Evolutionary conservation across 2,113 vertebrate genomes (phyloP).

Genomic region (Dasypus novemcinctus): DNA sequence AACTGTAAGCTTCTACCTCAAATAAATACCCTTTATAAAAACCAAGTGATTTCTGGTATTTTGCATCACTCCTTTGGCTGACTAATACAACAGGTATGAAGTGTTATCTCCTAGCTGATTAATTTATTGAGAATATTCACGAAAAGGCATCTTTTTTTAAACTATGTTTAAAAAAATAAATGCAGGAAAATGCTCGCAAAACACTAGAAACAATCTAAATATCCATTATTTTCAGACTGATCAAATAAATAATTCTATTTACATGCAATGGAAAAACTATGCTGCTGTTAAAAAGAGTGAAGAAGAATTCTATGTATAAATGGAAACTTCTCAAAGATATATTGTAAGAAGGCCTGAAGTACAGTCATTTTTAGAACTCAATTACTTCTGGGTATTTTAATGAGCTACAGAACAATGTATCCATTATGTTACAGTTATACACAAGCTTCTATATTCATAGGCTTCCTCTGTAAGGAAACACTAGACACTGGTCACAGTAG

Average conservation of each 20-base stretch:
- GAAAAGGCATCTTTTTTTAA: conserved; percentile 24
- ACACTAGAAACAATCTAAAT: background rate
- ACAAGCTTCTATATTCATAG: background rate
- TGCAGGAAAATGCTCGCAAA: background rate
- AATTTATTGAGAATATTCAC: background rate
- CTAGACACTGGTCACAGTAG: background rate
- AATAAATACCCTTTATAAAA: too few relatives aligned
- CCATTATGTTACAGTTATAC: background rate
- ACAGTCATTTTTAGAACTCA: conserved; percentile 40
- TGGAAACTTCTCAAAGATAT: conserved; percentile 3
- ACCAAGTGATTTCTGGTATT: too few relatives aligned
- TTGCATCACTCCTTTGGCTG: too few relatives aligned
- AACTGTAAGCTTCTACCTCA: too few relatives aligned
- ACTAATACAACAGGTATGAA: too few relatives aligned
- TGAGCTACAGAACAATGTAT: background rate
- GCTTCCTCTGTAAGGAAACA: background rate
- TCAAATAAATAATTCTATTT: conserved; percentile 22
- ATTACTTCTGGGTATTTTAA: background rate
- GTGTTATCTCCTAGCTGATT: background rate
- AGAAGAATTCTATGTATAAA: background rate
- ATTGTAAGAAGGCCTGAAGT: background rate
- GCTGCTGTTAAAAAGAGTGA: background rate
- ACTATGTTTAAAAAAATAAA: background rate
- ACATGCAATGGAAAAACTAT: background rate
- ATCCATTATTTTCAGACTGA: background rate